Evolutionary conservation across 2,113 vertebrate genomes (phyloP).

Genomic region (Microcebus ravelobensis): DNA sequence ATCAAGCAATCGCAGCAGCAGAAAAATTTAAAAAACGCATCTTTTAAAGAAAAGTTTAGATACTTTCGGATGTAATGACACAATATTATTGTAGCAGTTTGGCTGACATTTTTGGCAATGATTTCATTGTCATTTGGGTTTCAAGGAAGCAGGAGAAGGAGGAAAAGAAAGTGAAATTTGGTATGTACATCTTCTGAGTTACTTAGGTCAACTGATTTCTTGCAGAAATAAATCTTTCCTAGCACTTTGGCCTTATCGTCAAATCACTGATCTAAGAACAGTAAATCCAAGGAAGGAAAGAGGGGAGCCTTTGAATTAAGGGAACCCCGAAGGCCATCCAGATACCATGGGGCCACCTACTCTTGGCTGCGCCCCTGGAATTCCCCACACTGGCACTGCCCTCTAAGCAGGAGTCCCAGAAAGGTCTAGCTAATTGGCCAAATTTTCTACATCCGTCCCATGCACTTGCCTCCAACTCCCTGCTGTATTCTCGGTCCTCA

Average conservation of each 20-base stretch:
- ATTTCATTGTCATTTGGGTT: not conserved
- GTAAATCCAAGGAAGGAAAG: not conserved
- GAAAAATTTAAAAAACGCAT: not conserved
- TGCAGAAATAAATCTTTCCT: not conserved
- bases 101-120: fast-evolving
- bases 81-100: fast-evolving
- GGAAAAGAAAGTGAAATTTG: not conserved
- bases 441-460: fast-evolving
- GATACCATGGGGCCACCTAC: fast-evolving
- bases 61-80: no score
- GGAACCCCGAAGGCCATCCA: not conserved
- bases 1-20: not conserved
- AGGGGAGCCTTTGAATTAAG: not conserved
- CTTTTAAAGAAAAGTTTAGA: not conserved
- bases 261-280: not conserved
- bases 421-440: not conserved
- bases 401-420: not conserved
- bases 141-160: not conserved
- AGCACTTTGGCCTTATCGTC: not conserved
- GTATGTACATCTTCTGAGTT: not conserved
- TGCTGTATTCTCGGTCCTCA: not conserved
- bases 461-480: fast-evolving
- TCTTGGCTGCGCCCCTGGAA: not conserved
- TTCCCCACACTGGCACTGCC: fast-evolving
- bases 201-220: not conserved